Conservation (phyloP, 2,113 vertebrate genomes). For the Podilymbus podiceps region DNA sequence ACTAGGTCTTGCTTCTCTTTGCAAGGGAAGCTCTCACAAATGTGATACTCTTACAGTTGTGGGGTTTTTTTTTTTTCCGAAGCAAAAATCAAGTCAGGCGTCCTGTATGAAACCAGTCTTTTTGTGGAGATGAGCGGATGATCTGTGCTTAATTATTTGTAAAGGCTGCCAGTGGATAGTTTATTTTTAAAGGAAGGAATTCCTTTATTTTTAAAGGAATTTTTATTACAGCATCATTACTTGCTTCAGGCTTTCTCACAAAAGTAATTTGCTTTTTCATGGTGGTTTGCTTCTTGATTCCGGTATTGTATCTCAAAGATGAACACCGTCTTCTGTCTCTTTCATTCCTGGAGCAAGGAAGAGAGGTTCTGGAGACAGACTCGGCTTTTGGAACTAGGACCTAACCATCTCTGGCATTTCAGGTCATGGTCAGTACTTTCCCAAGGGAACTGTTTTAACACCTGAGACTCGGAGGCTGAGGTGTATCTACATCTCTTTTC, state of each 20-base stretch:
- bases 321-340: not conserved
- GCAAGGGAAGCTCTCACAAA: not conserved
- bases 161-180: not conserved
- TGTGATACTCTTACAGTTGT: not conserved
- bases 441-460: not conserved
- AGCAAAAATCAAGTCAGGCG: not conserved
- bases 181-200: not conserved
- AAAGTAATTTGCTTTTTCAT: not conserved
- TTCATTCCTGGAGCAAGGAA: not conserved
- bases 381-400: not conserved
- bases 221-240: not conserved
- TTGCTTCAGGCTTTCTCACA: not conserved
- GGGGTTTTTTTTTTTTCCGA: not conserved
- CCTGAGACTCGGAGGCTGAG: not conserved
- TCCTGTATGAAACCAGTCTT: not conserved
- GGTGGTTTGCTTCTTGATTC: not conserved
- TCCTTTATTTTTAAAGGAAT: not conserved
- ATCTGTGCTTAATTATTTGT: slow-evolving; percentile 16
- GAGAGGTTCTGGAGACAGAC: not conserved
- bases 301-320: not conserved
- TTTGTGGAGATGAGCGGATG: not conserved
- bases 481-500: not conserved
- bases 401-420: not conserved
- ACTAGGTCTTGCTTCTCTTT: not conserved
- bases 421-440: not conserved